Base-by-base conservation (phyloP, 2,797 vertebrate genomes). In the Tokudaia tokunoshimensis region DNA sequence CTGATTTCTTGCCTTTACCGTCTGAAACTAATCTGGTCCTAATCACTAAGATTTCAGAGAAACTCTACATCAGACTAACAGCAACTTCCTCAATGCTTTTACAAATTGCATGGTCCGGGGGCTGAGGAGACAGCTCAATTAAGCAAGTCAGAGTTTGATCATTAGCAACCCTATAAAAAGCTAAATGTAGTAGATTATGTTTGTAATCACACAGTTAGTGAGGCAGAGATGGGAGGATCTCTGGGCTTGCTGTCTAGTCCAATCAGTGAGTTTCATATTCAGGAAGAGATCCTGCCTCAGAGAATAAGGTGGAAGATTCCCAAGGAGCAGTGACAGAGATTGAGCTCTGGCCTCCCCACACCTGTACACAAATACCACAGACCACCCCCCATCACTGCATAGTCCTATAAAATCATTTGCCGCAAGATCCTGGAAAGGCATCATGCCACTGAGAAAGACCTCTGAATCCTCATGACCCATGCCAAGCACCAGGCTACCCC, bases 401-500 rank as follows among this genome's bases (percentile, higher is more conserved):
- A n/a, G 31, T 34, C 29, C 47, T 26, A 24, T 34, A 37, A 8
- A 70, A 29, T 11, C 1, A n/a, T 41, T 85, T 84, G 44, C 8
- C 1, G 41, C 20, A 26, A 24, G 63, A 57, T 5, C 47, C 50
- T 57, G 10, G 20, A 29, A 85, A 41, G 50, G 15, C 20, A 44
- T 29, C 31, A 0, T 9, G 15, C 29, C 34, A 19, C 29, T 3
- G 14, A 29, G 15, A 29, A 44, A 6, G 59, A 47, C 19, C 80
- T 4, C 14, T 8, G 26, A 0, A 3, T 29, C 17, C 52, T 7
- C 1, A 5, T 17, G 1, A 4, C 1, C 10, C 74, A 31, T 0
- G 0, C 0, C 0, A 5, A 26, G 37, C 1, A 0, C 9, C 52
- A 9, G 78, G 81, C n/a, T 10, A 19, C 41, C 22, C 67, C 50